A percentile compares a stretch with the other conserved stretches of the same genome.
These are phyloP conservation scores for Sapajus apella DNA, from an alignment of 2,113 vertebrate species.

Conservation along the genomic window DNA sequence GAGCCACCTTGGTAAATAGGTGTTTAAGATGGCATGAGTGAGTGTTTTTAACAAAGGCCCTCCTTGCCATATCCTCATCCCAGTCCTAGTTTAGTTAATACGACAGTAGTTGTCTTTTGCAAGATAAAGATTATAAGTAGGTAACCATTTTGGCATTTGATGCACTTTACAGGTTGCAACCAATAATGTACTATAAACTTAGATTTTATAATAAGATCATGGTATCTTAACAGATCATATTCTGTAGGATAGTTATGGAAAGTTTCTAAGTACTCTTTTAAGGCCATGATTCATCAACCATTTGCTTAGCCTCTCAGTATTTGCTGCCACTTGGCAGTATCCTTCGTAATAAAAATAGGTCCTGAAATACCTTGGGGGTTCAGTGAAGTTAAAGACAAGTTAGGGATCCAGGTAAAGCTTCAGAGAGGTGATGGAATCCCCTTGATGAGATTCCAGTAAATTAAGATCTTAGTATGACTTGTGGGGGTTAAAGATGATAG, in stretches of 20 bases:
- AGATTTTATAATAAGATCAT: neutral
- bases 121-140: neutral
- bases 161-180: neutral
- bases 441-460: neutral
- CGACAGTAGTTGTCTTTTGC: neutral
- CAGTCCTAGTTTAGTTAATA: neutral
- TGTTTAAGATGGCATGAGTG: neutral
- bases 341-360: neutral
- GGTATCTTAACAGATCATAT: neutral
- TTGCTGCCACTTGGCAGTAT: neutral
- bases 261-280: neutral
- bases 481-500: neutral
- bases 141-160: neutral
- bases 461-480: neutral
- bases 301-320: constrained; percentile 36
- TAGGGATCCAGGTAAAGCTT: neutral
- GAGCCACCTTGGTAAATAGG: too few species aligned
- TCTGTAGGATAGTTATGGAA: neutral
- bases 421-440: neutral
- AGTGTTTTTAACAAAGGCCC: neutral
- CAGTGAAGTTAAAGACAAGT: neutral
- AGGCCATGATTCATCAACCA: neutral
- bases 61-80: neutral
- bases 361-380: neutral
- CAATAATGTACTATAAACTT: neutral